Evolutionary conservation across 2,888 invertebrate species (phyloP).

Genomic region (Agonum fuliginosum): DNA sequence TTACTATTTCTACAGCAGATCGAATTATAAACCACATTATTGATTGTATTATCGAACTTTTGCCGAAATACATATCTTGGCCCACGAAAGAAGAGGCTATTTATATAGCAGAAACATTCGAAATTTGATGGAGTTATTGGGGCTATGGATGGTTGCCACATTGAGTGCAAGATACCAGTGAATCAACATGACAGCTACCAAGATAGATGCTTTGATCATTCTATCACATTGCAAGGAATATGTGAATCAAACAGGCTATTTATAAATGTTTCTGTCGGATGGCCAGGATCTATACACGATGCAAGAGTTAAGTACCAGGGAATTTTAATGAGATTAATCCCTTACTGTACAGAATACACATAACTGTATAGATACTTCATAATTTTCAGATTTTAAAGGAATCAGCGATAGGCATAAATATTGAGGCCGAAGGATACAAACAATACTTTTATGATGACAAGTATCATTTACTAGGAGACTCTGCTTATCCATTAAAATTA

Average conservation of each 20-base stretch:
- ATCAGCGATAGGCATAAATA: not conserved
- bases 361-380: too few species aligned
- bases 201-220: not conserved
- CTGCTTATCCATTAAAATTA: not conserved
- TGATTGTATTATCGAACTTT: constrained; percentile 8
- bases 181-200: constrained; percentile 3
- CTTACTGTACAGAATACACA: too few species aligned
- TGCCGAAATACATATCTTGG: too few species aligned
- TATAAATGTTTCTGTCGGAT: not conserved
- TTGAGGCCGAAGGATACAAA: not conserved
- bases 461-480: too few species aligned
- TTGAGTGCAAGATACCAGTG: constrained; percentile 3
- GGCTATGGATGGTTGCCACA: not conserved
- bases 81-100: too few species aligned
- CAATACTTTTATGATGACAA: not conserved
- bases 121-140: too few species aligned
- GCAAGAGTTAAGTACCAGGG: not conserved
- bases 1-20: not conserved
- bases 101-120: too few species aligned
- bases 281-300: not conserved
- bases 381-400: constrained; percentile 2
- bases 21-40: too few species aligned
- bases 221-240: not conserved
- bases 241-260: not conserved
- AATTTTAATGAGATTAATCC: too few species aligned